Evolutionary conservation across 1,140 invertebrate species (phyloP), one percentile per base, ranked within the genome.

Genomic region (Apis mellifera): DNA sequence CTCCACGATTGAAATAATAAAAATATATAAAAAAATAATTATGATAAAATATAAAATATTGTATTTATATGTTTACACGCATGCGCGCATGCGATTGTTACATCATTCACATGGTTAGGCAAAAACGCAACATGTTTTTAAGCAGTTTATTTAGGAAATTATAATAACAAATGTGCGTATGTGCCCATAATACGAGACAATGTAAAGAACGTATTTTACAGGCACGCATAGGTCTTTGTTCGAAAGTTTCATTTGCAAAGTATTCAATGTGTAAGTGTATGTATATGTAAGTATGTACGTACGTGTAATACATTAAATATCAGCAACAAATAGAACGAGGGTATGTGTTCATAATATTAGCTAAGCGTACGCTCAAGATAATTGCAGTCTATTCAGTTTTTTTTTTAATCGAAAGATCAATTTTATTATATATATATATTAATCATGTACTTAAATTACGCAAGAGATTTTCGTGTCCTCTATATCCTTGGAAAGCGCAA

Each of bases 71-170:
- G 32, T 42, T 42, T 42, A 42, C 32, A 42, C 32, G 32, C 32
- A 42, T 42, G 32, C 32, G 32, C 19, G 26, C 32, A 2, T 50
- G n/a, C 57, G 26, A 55, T 69, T n/a, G n/a, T n/a, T 65, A 62
- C 12, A 54, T 21, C 8, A 15, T 54, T 52, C 50, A 32, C 13
- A 8, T 60, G 32, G 15, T 15, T 50, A 75, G 66, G 64, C 54
- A 79, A 87, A 54, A 81, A 83, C 1, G 57, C 21, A 19, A 50
- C 62, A 60, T 78, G 74, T 57, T 84, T 83, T 84, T 83, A 88
- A 90, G 83, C 84, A 82, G 52, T 90, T 90, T 90, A 90, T 90
- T 90, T 88, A 84, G 62, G 82, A 90, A 88, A 90, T 88, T 84
- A 86, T 86, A 88, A 83, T 71, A 87, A 90, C 66, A 82, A 86